Evolutionary conservation across 2,888 invertebrate species (phyloP).

Genomic region (Meliscaeva auricollis): DNA sequence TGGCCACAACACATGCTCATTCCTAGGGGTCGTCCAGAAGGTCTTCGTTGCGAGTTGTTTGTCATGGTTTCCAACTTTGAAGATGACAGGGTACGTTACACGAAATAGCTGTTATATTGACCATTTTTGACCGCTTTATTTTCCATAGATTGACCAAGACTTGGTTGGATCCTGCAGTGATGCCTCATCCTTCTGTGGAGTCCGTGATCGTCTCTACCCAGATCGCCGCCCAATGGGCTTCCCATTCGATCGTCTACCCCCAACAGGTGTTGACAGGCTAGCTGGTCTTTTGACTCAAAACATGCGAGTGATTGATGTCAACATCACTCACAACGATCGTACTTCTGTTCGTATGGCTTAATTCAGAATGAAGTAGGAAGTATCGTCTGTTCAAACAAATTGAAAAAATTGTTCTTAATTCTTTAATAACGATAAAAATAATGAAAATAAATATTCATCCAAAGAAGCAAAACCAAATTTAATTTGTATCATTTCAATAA

Average conservation of each 20-base stretch:
- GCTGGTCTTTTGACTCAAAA: slow-evolving; percentile 89
- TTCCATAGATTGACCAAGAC: slow-evolving; percentile 79
- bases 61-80: slow-evolving; percentile 91
- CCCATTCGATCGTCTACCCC: slow-evolving; percentile 90
- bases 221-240: slow-evolving; percentile 92
- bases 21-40: slow-evolving; percentile 89
- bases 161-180: slow-evolving; percentile 87
- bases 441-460: neutral
- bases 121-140: neutral
- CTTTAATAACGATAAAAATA: neutral
- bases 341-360: slow-evolving; percentile 70
- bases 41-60: slow-evolving; percentile 89
- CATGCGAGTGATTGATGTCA: slow-evolving; percentile 87
- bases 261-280: slow-evolving; percentile 85
- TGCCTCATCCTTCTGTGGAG: slow-evolving; percentile 91
- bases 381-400: no score
- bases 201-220: slow-evolving; percentile 91
- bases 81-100: slow-evolving; percentile 84
- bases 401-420: neutral
- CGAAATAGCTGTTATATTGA: neutral
- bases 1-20: slow-evolving; percentile 94
- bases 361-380: neutral
- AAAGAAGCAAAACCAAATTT: neutral
- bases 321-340: slow-evolving; percentile 86
- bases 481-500: neutral